Evolutionary conservation across 2,888 invertebrate species (phyloP).

Genomic region (Arrhopalites spinosus): DNA sequence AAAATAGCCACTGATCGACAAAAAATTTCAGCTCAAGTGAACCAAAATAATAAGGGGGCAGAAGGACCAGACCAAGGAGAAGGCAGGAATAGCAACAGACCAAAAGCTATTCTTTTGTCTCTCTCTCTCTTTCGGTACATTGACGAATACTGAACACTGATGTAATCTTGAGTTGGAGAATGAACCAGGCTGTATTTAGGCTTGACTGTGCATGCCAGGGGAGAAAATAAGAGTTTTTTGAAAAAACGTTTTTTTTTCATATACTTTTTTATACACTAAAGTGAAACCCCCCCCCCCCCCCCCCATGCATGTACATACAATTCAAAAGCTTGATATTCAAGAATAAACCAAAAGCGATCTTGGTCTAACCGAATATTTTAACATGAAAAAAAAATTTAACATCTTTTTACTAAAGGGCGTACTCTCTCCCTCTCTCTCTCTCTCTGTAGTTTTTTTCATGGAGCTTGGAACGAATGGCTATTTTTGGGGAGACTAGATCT

Average conservation of each 20-base stretch:
- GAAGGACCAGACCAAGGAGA: constrained; percentile 6
- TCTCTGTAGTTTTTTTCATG: background rate
- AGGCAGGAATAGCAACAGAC: background rate
- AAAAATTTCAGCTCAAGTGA: constrained; percentile 34
- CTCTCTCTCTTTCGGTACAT: background rate
- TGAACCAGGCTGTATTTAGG: background rate
- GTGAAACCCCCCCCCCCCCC: too few species aligned
- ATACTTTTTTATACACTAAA: background rate
- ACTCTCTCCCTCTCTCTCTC: background rate
- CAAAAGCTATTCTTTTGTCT: background rate
- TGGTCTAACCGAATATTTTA: constrained; percentile 9
- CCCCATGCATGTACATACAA: too few species aligned
- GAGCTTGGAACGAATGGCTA: constrained; percentile 27
- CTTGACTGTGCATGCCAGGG: background rate
- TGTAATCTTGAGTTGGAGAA: background rate
- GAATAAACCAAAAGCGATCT: background rate
- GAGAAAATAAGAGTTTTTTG: background rate
- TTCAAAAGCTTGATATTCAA: too few species aligned
- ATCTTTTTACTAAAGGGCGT: background rate
- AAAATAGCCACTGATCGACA: constrained; percentile 34
- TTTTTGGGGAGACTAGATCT: constrained; percentile 9
- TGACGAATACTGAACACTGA: background rate
- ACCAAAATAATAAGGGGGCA: constrained; percentile 22
- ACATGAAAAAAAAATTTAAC: background rate
- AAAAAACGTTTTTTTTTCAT: background rate